Evolutionary conservation across 2,797 vertebrate species (phyloP).

Genomic region (Rallus crepitans): DNA sequence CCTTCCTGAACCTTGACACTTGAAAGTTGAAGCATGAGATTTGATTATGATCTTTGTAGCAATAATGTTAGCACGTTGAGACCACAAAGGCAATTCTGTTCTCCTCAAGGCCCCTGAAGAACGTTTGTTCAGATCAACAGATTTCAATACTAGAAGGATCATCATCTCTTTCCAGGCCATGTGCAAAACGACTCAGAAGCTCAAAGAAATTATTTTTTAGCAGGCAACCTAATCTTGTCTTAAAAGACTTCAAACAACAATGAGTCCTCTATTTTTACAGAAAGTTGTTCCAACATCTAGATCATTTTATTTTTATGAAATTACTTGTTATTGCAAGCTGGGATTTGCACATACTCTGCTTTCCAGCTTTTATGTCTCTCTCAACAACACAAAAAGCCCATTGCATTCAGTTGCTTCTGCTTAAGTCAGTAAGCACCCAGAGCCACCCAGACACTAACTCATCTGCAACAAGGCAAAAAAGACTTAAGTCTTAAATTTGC

Average conservation of each 20-base stretch:
- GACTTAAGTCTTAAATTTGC: background rate
- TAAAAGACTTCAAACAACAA: background rate
- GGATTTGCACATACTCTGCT: background rate
- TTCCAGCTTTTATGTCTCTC: background rate
- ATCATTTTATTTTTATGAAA: conserved; percentile 7
- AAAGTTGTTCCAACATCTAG: background rate
- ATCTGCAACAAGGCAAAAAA: background rate
- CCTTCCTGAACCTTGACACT: background rate
- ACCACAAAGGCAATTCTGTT: conserved; percentile 56
- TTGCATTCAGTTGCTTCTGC: background rate
- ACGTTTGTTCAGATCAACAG: conserved; percentile 31
- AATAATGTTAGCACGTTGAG: background rate
- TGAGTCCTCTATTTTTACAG: background rate
- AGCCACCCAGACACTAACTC: background rate
- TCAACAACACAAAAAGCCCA: background rate
- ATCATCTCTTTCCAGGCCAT: conserved; percentile 17
- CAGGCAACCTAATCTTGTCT: conserved; percentile 21
- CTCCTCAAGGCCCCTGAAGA: conserved; percentile 7
- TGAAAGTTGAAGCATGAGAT: background rate
- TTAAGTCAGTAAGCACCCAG: background rate
- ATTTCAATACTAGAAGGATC: background rate
- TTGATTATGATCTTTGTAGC: conserved; percentile 25
- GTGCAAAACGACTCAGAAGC: background rate
- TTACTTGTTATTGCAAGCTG: background rate
- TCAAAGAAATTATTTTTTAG: conserved; percentile 17